Conservation (phyloP, 2,113 vertebrate species). For the Amblyornis subalaris region DNA sequence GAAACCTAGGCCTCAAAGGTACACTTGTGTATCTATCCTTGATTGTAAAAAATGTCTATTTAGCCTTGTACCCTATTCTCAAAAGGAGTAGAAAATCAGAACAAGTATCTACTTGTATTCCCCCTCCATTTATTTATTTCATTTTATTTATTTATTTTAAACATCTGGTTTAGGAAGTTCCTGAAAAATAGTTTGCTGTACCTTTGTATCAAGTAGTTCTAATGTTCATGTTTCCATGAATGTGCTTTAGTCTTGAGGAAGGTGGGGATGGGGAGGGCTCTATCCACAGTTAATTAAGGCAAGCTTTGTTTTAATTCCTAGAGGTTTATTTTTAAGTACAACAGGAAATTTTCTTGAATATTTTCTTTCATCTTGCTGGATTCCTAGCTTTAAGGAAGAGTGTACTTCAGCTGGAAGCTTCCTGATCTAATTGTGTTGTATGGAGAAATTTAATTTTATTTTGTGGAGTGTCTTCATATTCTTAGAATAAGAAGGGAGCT, state of each 20-base stretch:
- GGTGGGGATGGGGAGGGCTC: background rate
- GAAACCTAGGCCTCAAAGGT: background rate
- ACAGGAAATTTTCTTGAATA: background rate
- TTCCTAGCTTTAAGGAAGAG: background rate
- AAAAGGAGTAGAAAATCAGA: background rate
- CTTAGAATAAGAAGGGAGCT: background rate
- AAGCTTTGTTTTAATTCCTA: background rate
- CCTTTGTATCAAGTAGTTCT: background rate
- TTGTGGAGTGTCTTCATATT: background rate
- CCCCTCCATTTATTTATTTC: accelerated
- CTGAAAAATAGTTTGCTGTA: background rate
- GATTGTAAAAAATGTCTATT: background rate
- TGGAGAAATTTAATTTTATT: background rate
- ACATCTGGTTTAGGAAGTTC: background rate
- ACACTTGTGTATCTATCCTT: background rate
- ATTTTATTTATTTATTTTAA: background rate
- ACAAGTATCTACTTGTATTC: background rate
- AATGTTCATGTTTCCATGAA: background rate
- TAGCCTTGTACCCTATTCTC: background rate
- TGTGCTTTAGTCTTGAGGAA: background rate
- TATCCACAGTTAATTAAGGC: background rate
- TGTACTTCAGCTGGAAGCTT: background rate
- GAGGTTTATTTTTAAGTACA: background rate
- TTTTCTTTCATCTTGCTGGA: background rate
- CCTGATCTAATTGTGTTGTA: background rate